Percentiles rank a stretch among this genome's conserved stretches.
These are phyloP conservation scores for Erythrolamprus reginae DNA, from an alignment of 2,113 vertebrate genomes.

Conservation along the genomic window DNA sequence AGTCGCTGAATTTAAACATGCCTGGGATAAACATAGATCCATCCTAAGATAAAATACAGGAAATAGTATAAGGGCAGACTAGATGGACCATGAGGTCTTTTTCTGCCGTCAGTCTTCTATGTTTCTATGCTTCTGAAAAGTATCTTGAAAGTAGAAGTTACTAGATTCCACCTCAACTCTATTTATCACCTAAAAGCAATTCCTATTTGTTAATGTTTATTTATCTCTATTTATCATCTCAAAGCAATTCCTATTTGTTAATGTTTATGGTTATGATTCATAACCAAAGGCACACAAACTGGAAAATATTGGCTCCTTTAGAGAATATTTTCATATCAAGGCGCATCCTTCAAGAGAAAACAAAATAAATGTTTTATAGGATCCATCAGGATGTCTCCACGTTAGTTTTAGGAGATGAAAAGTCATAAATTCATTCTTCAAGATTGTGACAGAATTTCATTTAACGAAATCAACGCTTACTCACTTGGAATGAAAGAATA, in stretches of 20 bases:
- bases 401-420: background rate
- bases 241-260: background rate
- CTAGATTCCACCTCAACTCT: background rate
- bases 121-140: background rate
- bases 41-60: too few species aligned
- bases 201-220: background rate
- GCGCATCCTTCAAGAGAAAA: background rate
- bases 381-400: background rate
- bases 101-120: too few species aligned
- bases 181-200: too few species aligned
- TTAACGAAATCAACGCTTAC: background rate
- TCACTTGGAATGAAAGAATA: background rate
- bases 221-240: too few species aligned
- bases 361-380: background rate
- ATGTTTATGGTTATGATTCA: background rate
- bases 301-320: background rate
- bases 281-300: background rate
- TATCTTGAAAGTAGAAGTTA: background rate
- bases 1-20: too few species aligned
- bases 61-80: too few species aligned
- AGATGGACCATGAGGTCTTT: too few species aligned
- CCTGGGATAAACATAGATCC: too few species aligned
- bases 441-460: background rate
- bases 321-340: background rate
- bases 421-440: background rate